Conservation (phyloP, 2,113 vertebrate genomes). For the Pyrgilauda ruficollis region DNA sequence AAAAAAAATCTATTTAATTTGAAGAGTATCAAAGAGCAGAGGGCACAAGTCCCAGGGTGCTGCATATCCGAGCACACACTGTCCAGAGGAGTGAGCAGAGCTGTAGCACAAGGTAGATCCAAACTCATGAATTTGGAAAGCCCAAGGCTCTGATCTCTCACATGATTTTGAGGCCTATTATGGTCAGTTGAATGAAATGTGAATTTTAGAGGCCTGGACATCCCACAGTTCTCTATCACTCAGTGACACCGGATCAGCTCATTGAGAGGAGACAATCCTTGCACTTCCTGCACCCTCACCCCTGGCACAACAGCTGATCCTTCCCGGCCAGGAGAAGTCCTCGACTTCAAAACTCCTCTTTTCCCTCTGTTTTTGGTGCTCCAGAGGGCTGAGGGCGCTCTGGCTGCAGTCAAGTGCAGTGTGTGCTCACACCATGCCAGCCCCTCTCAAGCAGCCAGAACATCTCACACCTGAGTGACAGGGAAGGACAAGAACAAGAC, state of each 20-base stretch:
- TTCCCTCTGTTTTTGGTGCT: background rate
- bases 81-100: background rate
- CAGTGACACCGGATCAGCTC: background rate
- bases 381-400: background rate
- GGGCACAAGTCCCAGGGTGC: rapidly evolving
- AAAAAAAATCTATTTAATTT: background rate
- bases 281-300: background rate
- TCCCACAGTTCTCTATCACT: background rate
- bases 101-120: background rate
- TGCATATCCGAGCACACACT: rapidly evolving
- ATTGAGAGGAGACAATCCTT: background rate
- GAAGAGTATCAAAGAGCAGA: background rate
- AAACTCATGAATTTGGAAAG: background rate
- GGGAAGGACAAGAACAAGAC: background rate
- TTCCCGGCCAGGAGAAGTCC: background rate
- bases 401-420: rapidly evolving
- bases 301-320: background rate
- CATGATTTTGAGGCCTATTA: background rate
- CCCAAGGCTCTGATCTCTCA: background rate
- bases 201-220: background rate
- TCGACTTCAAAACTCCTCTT: background rate
- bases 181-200: background rate
- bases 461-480: background rate
- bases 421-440: background rate
- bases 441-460: background rate